Conservation (phyloP, 2,113 vertebrate species). For the Microcebus lehilahytsara region DNA sequence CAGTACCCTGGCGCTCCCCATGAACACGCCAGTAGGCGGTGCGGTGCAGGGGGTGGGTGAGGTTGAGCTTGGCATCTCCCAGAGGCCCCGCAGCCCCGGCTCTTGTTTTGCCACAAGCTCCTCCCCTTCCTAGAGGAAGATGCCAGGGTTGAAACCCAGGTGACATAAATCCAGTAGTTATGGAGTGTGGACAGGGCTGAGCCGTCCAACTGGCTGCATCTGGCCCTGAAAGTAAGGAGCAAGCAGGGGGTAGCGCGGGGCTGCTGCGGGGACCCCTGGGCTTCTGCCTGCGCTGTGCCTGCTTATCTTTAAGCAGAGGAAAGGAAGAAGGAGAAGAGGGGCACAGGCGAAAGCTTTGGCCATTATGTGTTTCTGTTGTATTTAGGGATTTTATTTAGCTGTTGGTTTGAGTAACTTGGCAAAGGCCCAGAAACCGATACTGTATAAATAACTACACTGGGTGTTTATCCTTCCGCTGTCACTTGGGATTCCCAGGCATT, state of each 20-base stretch:
- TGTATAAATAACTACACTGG: conserved; percentile 7
- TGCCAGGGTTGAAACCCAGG: not conserved
- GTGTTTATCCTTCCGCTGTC: conserved; percentile 18
- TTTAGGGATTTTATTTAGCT: not conserved
- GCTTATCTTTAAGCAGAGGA: not conserved
- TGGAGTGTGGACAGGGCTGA: not conserved
- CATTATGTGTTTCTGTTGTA: not conserved
- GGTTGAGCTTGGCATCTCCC: not conserved
- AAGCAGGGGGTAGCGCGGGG: not conserved
- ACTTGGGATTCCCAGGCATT: conserved; percentile 11
- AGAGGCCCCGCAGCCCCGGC: not conserved
- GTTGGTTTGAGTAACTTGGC: conserved; percentile 29
- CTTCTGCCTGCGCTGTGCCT: not conserved
- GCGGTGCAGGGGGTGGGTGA: not conserved
- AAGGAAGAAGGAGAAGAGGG: not conserved
- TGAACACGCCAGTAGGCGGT: not conserved
- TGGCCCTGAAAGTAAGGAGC: not conserved
- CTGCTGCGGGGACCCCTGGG: not conserved
- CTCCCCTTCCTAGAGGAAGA: not conserved
- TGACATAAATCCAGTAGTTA: not conserved
- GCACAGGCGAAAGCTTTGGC: not conserved
- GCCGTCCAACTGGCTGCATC: not conserved
- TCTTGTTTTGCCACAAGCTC: not conserved
- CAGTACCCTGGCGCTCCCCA: rapidly evolving
- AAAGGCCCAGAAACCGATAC: not conserved